A percentile compares a stretch with the other conserved stretches of the same genome.
phyloP scores from a whole-genome alignment of 2,113 vertebrate genomes.

The Menura novaehollandiae region DNA sequence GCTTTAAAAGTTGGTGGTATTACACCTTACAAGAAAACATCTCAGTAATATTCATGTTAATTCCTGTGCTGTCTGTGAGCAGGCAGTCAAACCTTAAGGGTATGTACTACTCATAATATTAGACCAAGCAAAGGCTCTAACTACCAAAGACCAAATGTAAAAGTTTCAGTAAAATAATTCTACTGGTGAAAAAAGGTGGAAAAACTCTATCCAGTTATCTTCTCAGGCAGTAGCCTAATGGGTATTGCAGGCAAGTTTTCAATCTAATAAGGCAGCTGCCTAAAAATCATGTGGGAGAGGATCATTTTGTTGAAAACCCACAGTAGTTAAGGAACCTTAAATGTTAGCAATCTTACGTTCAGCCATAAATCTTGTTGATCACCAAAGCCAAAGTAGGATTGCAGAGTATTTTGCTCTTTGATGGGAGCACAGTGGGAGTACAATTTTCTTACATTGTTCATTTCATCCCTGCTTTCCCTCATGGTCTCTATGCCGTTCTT shows the following conservation, averaged over 20 bases:
- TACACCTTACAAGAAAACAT: neutral
- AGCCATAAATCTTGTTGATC: neutral
- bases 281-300: neutral
- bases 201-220: neutral
- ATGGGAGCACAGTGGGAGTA: too few species aligned
- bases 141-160: neutral
- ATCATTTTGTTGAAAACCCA: neutral
- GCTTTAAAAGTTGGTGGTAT: neutral
- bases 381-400: neutral
- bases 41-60: neutral
- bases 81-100: neutral
- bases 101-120: neutral
- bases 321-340: neutral
- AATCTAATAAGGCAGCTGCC: neutral
- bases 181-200: neutral
- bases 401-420: neutral
- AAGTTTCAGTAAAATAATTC: neutral
- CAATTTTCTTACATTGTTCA: too few species aligned
- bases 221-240: neutral
- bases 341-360: neutral
- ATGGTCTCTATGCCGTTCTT: too few species aligned
- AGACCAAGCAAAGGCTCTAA: neutral
- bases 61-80: neutral
- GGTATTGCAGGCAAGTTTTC: neutral
- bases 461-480: too few species aligned